These are phyloP conservation scores for Allolobophora icterica DNA, from an alignment of 2,888 invertebrate genomes.

Conservation along the genomic window DNA sequence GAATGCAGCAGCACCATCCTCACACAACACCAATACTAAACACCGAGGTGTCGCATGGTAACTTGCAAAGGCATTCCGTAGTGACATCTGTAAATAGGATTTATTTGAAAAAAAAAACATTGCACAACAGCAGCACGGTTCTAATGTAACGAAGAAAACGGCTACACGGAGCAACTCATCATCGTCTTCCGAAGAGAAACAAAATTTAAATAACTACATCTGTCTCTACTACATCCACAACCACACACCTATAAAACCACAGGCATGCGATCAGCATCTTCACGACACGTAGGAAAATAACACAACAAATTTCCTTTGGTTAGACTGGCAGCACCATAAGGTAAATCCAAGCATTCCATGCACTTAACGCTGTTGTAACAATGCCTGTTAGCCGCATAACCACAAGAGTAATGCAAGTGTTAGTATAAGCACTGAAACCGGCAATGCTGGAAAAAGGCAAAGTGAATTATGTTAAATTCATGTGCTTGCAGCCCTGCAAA, in stretches of 20 bases:
- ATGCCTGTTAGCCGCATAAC: not conserved
- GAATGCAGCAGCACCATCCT: not conserved
- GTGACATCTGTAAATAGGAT: conserved; percentile 21
- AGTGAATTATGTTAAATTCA: not conserved
- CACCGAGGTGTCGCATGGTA: not conserved
- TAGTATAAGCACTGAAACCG: not conserved
- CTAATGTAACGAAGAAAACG: not conserved
- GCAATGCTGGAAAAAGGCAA: conserved; percentile 7
- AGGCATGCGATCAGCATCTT: not conserved
- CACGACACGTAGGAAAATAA: not conserved
- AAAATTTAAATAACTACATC: conserved; percentile 14
- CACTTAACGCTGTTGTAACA: not conserved
- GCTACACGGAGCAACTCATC: not conserved
- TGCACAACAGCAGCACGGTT: conserved; percentile 5
- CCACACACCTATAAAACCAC: not conserved
- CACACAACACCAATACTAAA: too few species aligned
- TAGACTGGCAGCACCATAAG: not conserved
- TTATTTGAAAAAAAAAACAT: conserved; percentile 18
- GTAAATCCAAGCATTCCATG: not conserved
- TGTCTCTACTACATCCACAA: conserved; percentile 7
- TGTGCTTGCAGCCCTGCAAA: too few species aligned
- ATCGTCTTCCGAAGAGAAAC: not conserved
- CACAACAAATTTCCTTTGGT: not conserved
- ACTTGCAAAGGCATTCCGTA: too few species aligned
- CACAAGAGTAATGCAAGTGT: not conserved